Percentiles rank a stretch among this genome's conserved stretches.
These are phyloP conservation scores for Saxicola maurus DNA, from an alignment of 2,797 vertebrate genomes.

Conservation along the genomic window DNA sequence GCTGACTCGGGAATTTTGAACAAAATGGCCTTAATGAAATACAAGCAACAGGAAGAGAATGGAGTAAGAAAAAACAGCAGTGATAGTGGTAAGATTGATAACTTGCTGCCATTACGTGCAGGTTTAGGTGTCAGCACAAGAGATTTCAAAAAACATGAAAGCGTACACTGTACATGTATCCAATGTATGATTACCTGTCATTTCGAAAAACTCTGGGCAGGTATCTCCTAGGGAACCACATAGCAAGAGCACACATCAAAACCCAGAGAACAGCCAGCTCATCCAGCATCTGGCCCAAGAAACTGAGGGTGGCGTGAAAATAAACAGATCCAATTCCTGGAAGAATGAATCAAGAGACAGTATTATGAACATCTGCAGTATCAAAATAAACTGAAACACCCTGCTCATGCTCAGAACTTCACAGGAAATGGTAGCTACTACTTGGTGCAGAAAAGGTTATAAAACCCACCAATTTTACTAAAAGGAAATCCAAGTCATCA, in stretches of 20 bases:
- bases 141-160: neutral
- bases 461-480: neutral
- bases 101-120: neutral
- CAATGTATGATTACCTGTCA: slow-evolving; percentile 79
- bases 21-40: neutral
- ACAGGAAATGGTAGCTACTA: neutral
- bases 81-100: accelerated
- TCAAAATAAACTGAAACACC: neutral
- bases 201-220: slow-evolving; percentile 90
- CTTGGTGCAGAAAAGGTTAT: neutral
- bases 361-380: neutral
- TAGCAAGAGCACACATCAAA: slow-evolving; percentile 94
- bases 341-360: slow-evolving; percentile 30
- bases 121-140: neutral
- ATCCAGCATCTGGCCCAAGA: slow-evolving; percentile 97
- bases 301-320: slow-evolving; percentile 97
- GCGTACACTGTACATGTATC: neutral
- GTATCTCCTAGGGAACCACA: slow-evolving; percentile 98
- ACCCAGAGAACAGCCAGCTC: slow-evolving; percentile 97
- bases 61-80: neutral
- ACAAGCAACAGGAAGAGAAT: neutral
- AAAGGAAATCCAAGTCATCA: neutral
- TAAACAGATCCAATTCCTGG: slow-evolving; percentile 97
- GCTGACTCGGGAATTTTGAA: neutral
- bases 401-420: neutral